Conservation (phyloP, 1,140 invertebrate species). For the Charaxes varanes region DNA sequence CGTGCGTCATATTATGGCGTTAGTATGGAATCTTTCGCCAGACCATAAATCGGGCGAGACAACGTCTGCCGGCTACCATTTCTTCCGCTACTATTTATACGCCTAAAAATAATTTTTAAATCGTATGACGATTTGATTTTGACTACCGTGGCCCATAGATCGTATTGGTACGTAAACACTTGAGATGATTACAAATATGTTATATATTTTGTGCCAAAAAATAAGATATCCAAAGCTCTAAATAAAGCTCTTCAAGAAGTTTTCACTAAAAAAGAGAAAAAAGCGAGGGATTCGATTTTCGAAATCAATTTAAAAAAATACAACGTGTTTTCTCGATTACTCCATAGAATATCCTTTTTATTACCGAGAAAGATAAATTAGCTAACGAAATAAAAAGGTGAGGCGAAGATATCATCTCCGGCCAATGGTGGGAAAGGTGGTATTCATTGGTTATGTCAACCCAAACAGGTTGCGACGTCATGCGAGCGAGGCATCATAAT, state of each 20-base stretch:
- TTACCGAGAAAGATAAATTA: slow-evolving; percentile 6
- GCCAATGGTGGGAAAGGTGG: slow-evolving; percentile 17
- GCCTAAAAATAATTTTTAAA: no score
- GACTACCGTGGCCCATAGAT: no score
- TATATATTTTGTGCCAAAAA: slow-evolving; percentile 2
- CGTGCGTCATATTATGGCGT: no score
- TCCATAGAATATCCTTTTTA: slow-evolving; percentile 3
- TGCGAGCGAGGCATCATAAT: slow-evolving; percentile 22
- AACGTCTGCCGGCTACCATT: no score
- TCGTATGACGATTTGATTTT: no score
- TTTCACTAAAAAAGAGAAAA: background rate
- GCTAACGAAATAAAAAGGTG: slow-evolving; percentile 8
- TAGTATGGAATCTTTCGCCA: no score
- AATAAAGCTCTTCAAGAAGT: background rate
- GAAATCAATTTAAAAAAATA: slow-evolving; percentile 4
- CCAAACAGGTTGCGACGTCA: slow-evolving; percentile 27
- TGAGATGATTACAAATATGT: no score
- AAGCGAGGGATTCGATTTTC: background rate
- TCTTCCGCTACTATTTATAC: no score
- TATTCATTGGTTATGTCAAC: slow-evolving; percentile 36
- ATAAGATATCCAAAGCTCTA: no score
- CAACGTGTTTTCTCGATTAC: slow-evolving; percentile 3
- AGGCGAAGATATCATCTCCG: slow-evolving; percentile 2
- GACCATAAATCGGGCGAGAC: no score
- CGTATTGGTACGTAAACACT: no score